Base-by-base conservation (phyloP, 2,888 invertebrate species). In the Tachina fera region DNA sequence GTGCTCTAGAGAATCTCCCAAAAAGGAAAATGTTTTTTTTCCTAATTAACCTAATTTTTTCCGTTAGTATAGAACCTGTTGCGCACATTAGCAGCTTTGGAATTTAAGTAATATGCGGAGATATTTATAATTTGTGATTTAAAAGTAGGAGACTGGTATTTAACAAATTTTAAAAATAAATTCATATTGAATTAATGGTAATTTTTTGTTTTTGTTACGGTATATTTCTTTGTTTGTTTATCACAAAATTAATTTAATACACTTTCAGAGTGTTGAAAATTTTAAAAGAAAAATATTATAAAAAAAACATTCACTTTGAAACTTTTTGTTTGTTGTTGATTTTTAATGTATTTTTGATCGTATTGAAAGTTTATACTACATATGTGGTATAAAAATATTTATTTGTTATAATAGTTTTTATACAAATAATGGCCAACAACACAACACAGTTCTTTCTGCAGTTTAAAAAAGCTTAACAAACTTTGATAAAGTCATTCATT, bases 1-100 rank as follows among this genome's bases (percentile, higher is more conserved):
- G 60, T 75, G 68, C 51, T 81, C 61, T 81, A 68, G 75, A 75
- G 75, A 75, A 45, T 47, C 16, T 60, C 68, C 67, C 53, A n/a
- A 75, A 68, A 68, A 68, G 68, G 67, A 60, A 81, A 39, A 45
- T 14, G 22, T 16, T 65, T 72, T 45, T 63, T 49, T 49, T 31
- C 4, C 4, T 72, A 81, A 81, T 81, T 81, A 75, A 81, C 68
- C 60, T 68, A 19, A 70, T 75, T 75, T 67, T 16, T 41, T 61
- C 43, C 5, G 14, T 14, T n/a, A 56, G 14, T 31, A 31, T 31
- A 31, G 31, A 31, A 31, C 31, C 4, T 31, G 4, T 31, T 68
- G 49, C 67, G 41, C 19, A 41, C 13, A 39, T 14, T 8, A 49
- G 43, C 41, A n/a, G 13, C 71, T 63, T 56, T 61, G 39, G 9